These are phyloP conservation scores for Myrmecophaga tridactyla DNA, from an alignment of 2,113 vertebrate species.

Conservation along the genomic window DNA sequence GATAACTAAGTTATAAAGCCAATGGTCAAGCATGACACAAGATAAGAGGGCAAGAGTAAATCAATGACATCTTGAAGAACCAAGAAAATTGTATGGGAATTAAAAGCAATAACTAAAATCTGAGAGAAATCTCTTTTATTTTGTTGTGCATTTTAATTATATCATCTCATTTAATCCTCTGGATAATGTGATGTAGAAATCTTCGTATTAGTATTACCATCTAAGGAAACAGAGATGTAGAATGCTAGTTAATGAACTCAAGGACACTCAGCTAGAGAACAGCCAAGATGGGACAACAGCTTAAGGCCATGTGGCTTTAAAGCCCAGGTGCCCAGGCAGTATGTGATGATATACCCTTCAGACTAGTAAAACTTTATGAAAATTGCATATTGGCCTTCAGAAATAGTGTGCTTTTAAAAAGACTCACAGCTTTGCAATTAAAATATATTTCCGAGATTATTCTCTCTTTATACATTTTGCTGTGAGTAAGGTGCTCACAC, in stretches of 20 bases:
- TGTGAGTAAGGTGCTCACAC: background rate
- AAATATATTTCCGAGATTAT: background rate
- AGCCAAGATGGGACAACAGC: background rate
- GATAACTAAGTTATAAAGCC: background rate
- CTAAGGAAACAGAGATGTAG: background rate
- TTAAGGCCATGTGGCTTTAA: background rate
- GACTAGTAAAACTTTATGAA: background rate
- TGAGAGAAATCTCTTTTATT: background rate
- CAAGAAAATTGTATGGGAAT: background rate
- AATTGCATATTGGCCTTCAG: background rate
- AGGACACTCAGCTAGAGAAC: background rate
- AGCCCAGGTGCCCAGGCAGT: background rate
- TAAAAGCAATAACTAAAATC: background rate
- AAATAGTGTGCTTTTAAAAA: background rate
- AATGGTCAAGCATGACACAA: background rate
- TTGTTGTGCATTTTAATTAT: background rate
- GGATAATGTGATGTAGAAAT: background rate
- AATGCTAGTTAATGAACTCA: background rate
- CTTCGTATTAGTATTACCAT: background rate
- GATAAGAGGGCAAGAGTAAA: background rate
- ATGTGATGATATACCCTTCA: background rate
- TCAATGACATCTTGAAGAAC: background rate
- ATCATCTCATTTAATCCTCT: background rate
- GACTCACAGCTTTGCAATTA: background rate
- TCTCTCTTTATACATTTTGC: background rate